Base-by-base conservation (phyloP, 1,140 invertebrate genomes). In the Drosophila quadrilineata region DNA sequence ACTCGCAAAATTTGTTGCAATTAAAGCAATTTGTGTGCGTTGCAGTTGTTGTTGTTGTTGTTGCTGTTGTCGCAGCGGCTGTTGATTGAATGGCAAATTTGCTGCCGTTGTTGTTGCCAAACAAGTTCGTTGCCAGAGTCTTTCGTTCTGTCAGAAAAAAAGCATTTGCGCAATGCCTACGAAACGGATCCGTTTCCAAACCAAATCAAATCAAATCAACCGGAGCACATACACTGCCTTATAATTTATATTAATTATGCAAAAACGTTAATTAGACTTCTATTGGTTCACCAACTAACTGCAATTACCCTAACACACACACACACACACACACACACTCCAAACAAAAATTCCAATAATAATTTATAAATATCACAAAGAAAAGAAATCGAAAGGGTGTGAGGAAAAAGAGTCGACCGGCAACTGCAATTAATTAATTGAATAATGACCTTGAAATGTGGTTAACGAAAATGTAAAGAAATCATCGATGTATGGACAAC, bases 11-110 rank as follows among this genome's bases (percentile, higher is more conserved):
- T 84, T 86, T 84, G 69, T 86, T 84, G 80, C 69, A 79, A 84
- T 84, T 84, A 85, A 84, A 85, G 74, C 70, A 85, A 85, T 84
- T 84, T 84, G 82, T 79, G 79, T 84, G 77, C 79, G 77, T 84
- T 82, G 79, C 52, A 16, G 46, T 46, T 16, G 67, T 10, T 36
- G 52, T 29, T 54, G 54, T 12, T 26, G 29, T 19, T 14, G 6
- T 31, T 48, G 66, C 40, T 82, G 54, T 38, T 69, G 52, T 26
- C 50, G 31, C 41, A 41, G 46, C 29, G 35, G 56, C 41, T n/a
- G 76, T 72, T 84, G 77, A 84, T 84, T 84, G 74, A 85, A 80
- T 85, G 79, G 74, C 60, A 85, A 84, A 77, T 79, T 75, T 79
- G n/a, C n/a, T n/a, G n/a, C n/a, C n/a, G n/a, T 72, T 50, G 70